Evolutionary conservation across 2,113 vertebrate genomes (phyloP).

Genomic region (Gymnogyps californianus): DNA sequence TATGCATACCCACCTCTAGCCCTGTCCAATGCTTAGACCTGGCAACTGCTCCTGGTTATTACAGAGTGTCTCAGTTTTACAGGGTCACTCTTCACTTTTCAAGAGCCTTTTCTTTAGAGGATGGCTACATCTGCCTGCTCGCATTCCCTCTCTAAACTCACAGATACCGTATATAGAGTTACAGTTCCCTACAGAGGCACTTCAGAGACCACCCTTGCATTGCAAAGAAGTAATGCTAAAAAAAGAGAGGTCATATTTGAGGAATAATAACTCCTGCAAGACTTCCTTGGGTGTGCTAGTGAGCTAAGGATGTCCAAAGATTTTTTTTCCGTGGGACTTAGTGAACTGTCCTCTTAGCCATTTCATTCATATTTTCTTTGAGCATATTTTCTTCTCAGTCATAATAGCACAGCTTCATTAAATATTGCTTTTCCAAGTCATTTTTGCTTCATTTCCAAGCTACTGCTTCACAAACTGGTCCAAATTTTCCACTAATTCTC

Average conservation of each 20-base stretch:
- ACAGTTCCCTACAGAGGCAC: neutral
- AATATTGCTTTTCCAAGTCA: neutral
- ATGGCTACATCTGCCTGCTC: neutral
- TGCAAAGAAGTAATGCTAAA: neutral
- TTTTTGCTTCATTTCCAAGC: neutral
- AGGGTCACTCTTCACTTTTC: neutral
- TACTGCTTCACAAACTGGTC: neutral
- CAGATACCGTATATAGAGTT: neutral
- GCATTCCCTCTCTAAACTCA: neutral
- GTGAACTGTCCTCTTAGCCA: neutral
- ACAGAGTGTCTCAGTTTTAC: neutral
- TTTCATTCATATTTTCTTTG: neutral
- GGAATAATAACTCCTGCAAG: neutral
- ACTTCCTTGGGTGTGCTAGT: neutral
- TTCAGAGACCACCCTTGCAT: neutral
- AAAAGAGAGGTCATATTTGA: neutral
- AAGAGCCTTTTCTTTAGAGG: neutral
- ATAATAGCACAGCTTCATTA: neutral
- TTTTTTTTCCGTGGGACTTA: neutral
- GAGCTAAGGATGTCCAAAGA: neutral
- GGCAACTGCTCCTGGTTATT: neutral
- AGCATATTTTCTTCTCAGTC: neutral
- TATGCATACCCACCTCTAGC: conserved; percentile 21
- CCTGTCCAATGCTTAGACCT: neutral
- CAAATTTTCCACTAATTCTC: neutral